Conservation (phyloP, 2,113 vertebrate genomes). For the Odocoileus virginianus region DNA sequence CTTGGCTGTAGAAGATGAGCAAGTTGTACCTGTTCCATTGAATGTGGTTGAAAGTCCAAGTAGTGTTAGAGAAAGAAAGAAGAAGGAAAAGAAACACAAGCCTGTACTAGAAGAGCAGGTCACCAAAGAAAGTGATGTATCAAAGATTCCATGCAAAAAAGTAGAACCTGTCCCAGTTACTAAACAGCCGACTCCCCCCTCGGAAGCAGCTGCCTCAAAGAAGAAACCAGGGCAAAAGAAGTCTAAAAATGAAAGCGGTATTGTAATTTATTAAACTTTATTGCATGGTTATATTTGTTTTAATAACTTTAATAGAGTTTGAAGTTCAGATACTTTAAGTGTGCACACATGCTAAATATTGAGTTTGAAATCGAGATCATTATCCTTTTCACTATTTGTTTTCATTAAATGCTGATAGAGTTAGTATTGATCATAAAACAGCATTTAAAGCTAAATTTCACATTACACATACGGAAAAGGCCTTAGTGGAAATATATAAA, state of each 20-base stretch:
- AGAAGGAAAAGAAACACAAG: slow-evolving; percentile 92
- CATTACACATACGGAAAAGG: not conserved
- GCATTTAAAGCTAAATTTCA: slow-evolving; percentile 23
- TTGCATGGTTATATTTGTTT: slow-evolving; percentile 30
- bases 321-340: not conserved
- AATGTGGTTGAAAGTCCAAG: slow-evolving; percentile 77
- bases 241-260: slow-evolving; percentile 90
- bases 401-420: not conserved
- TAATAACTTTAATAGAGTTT: slow-evolving; percentile 16
- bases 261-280: slow-evolving; percentile 72
- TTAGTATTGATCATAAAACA: not conserved
- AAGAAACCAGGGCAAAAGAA: slow-evolving; percentile 93
- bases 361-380: not conserved
- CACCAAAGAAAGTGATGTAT: slow-evolving; percentile 85
- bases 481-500: not conserved
- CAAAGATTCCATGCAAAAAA: slow-evolving; percentile 87
- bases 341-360: not conserved
- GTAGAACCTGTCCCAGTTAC: slow-evolving; percentile 84
- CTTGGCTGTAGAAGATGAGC: slow-evolving; percentile 83
- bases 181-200: slow-evolving; percentile 87
- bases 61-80: slow-evolving; percentile 90
- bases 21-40: slow-evolving; percentile 67
- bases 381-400: slow-evolving; percentile 16
- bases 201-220: slow-evolving; percentile 83
- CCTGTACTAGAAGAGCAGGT: slow-evolving; percentile 73